Conservation (phyloP, 2,888 invertebrate species). For the Tortrix viridana region DNA sequence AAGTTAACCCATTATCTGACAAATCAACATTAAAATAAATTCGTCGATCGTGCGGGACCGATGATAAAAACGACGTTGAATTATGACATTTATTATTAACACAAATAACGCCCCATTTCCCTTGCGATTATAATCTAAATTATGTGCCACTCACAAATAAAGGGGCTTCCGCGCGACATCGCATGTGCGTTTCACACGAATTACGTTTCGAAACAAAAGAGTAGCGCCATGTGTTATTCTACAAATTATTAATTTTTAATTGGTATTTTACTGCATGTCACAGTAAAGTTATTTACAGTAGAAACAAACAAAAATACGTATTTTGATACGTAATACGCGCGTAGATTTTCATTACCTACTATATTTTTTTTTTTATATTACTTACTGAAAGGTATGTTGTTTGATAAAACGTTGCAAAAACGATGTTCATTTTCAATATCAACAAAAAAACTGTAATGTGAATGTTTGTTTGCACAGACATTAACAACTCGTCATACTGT, state of each 20-base stretch:
- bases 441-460: background rate
- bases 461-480: too few species aligned
- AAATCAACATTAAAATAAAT: constrained; percentile 1
- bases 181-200: constrained; percentile 11
- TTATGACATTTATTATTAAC: constrained; percentile 17
- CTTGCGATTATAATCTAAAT: constrained; percentile 22
- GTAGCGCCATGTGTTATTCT: background rate
- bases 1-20: background rate
- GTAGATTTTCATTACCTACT: too few species aligned
- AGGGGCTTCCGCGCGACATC: constrained; percentile 12
- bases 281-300: background rate
- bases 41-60: background rate
- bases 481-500: too few species aligned
- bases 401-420: too few species aligned
- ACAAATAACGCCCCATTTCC: constrained; percentile 9
- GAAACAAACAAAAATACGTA: too few species aligned
- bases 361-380: too few species aligned
- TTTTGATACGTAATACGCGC: too few species aligned
- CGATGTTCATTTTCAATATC: too few species aligned
- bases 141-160: constrained; percentile 19
- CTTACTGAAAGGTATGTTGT: too few species aligned
- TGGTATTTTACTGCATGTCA: constrained; percentile 1
- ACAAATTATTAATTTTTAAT: constrained; percentile 9
- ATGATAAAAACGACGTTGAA: constrained; percentile 9
- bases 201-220: constrained; percentile 8